Conservation (phyloP, 2,888 invertebrate genomes). For the Pseudoips prasinana region DNA sequence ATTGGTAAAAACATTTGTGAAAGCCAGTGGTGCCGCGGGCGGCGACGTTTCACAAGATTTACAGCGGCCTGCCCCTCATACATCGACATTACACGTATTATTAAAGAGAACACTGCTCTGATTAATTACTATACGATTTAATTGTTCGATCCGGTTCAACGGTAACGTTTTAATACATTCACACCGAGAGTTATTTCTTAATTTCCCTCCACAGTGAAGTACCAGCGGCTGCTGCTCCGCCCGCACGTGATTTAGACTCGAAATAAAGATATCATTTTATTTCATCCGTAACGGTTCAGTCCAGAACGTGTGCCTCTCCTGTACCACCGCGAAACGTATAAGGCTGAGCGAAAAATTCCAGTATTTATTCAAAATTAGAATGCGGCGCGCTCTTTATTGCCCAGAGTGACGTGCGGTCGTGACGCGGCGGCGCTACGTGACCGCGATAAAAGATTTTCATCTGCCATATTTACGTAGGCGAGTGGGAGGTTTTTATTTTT, state of each 20-base stretch:
- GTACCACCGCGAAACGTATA: slow-evolving; percentile 48
- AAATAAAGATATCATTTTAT: slow-evolving; percentile 66
- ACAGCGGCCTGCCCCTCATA: slow-evolving; percentile 64
- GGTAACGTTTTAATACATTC: slow-evolving; percentile 63
- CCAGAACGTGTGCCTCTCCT: slow-evolving; percentile 54
- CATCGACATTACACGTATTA: slow-evolving; percentile 75
- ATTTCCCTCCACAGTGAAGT: slow-evolving; percentile 51
- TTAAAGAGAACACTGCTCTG: slow-evolving; percentile 68
- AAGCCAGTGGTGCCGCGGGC: slow-evolving; percentile 69
- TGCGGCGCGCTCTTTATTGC: slow-evolving; percentile 75
- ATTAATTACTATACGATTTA: slow-evolving; percentile 71
- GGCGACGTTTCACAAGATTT: slow-evolving; percentile 64
- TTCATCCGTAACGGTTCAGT: slow-evolving; percentile 52
- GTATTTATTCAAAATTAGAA: slow-evolving; percentile 76
- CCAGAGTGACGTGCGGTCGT: slow-evolving; percentile 77
- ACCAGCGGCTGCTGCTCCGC: slow-evolving; percentile 43
- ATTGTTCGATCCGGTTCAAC: slow-evolving; percentile 66
- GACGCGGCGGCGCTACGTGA: slow-evolving; percentile 78
- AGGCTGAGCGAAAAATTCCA: slow-evolving; percentile 67
- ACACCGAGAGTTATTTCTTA: slow-evolving; percentile 64
- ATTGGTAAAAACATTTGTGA: slow-evolving; percentile 75
- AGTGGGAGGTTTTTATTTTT: slow-evolving; percentile 81
- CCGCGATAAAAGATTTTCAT: slow-evolving; percentile 82
- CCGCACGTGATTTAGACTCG: slow-evolving; percentile 61
- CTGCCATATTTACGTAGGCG: slow-evolving; percentile 79